Base-by-base conservation (phyloP, 2,888 invertebrate genomes). In the Papilio gigon region DNA sequence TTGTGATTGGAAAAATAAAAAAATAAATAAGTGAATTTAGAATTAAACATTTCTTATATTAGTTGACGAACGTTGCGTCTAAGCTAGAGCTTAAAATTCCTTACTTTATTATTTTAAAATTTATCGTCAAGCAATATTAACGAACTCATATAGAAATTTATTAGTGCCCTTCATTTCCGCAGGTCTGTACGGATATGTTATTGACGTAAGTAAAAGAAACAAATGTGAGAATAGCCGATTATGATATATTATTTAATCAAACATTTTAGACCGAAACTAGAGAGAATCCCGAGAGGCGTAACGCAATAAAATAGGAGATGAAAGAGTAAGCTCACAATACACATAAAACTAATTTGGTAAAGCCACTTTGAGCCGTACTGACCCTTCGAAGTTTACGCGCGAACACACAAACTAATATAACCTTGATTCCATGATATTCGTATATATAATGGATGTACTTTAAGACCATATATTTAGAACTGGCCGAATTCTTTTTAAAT, bases 301-400 rank as follows among this genome's bases (percentile, higher is more conserved):
- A 79, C 78, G 75, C 78, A 78, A 81, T 80, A 80, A 77, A 80
- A 76, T 78, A 70, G 79, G 74, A 81, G 75, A 75, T 78, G 78
- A 64, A 60, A 65, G 68, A 76, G 83, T 84, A 84, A 87, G 81
- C 86, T 86, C 83, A 80, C 87, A 85, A 86, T 89, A 91, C 91
- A 91, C 86, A 89, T 89, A 87, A 91, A 90, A 90, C 90, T 90
- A 90, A 90, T 91, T 91, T 90, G 84, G 81, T 82, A 89, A 90
- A 91, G 87, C 91, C 82, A 83, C 84, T 85, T 82, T 84, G 84
- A 86, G 83, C 86, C 86, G 79, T 78, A 78, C 80, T 84, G 87
- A 86, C 89, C 89, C 81, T 84, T 79, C 79, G 77, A 81, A 81
- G 80, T 81, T 80, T 80, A 84, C 82, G 78, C 81, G 79, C 81